Percentiles rank a stretch among this genome's conserved stretches.
Conservation (phyloP, 2,113 vertebrate genomes). For the Cyanoramphus novaezelandiae region DNA sequence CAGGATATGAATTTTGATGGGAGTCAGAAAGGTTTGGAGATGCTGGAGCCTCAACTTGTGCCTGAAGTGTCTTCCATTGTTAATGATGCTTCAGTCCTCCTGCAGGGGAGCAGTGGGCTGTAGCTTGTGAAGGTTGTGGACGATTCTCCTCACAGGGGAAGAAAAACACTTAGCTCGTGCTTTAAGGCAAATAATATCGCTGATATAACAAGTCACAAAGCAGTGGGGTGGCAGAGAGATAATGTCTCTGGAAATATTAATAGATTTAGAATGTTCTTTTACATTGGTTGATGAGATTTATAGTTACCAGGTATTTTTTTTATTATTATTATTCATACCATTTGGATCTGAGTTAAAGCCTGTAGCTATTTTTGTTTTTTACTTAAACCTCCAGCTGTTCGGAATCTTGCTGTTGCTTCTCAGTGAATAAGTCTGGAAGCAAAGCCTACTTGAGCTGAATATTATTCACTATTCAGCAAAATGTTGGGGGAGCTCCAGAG, state of each 20-base stretch:
- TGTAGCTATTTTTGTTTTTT: slow-evolving; percentile 79
- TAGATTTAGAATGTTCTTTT: slow-evolving; percentile 84
- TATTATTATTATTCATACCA: slow-evolving; percentile 77
- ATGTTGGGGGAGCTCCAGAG: slow-evolving; percentile 62
- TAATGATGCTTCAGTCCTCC: slow-evolving; percentile 82
- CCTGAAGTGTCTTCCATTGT: slow-evolving; percentile 83
- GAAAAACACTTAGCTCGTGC: slow-evolving; percentile 83
- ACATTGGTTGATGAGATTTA: slow-evolving; percentile 81
- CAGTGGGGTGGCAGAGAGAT: slow-evolving; percentile 81
- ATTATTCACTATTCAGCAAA: slow-evolving; percentile 77
- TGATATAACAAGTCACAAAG: slow-evolving; percentile 83
- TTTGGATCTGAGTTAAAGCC: slow-evolving; percentile 77
- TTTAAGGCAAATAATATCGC: slow-evolving; percentile 84
- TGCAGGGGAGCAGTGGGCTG: slow-evolving; percentile 83
- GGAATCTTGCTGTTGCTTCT: slow-evolving; percentile 65
- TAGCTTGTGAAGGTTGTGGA: slow-evolving; percentile 78
- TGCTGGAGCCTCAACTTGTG: slow-evolving; percentile 76
- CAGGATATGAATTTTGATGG: slow-evolving; percentile 85
- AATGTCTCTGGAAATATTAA: slow-evolving; percentile 84
- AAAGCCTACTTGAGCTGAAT: slow-evolving; percentile 71
- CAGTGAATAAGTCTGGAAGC: slow-evolving; percentile 67
- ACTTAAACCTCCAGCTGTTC: slow-evolving; percentile 84
- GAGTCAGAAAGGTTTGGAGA: slow-evolving; percentile 80
- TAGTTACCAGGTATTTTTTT: slow-evolving; percentile 79
- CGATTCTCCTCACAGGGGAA: slow-evolving; percentile 78